A percentile compares a stretch with the other conserved stretches of the same genome.
These are phyloP conservation scores for Drosophila mimetica DNA, from an alignment of 2,888 invertebrate species.

Conservation along the genomic window DNA sequence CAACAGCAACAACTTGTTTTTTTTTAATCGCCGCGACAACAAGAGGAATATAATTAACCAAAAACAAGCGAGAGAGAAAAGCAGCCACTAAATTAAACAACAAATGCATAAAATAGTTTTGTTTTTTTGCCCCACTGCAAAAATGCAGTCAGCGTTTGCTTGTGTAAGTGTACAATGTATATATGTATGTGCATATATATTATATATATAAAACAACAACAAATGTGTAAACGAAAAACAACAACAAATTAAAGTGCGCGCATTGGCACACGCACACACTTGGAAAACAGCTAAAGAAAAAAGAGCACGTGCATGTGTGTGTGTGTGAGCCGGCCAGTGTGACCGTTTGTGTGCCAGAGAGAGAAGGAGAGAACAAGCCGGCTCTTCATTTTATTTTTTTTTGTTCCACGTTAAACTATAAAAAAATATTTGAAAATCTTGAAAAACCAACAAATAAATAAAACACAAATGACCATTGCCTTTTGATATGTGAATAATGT, in stretches of 20 bases:
- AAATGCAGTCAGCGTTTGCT: slow-evolving; percentile 35
- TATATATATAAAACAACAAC: slow-evolving; percentile 42
- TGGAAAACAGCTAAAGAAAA: not conserved
- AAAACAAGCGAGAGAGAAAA: slow-evolving; percentile 6
- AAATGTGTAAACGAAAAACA: slow-evolving; percentile 5
- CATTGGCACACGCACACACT: slow-evolving; percentile 1
- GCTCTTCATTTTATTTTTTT: slow-evolving; percentile 28
- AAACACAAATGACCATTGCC: not conserved
- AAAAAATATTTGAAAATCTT: too few species aligned
- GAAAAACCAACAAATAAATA: not conserved
- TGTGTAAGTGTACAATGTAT: slow-evolving; percentile 36
- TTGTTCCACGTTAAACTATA: not conserved
- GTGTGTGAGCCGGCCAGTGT: slow-evolving; percentile 26
- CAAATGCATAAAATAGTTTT: slow-evolving; percentile 45
- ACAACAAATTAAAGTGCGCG: slow-evolving; percentile 10
- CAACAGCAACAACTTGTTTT: slow-evolving; percentile 10
- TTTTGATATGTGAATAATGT: not conserved
- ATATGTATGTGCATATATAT: too few species aligned
- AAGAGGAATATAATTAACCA: slow-evolving; percentile 28
- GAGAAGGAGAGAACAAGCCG: slow-evolving; percentile 23
- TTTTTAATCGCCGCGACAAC: slow-evolving; percentile 21
- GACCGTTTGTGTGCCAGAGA: slow-evolving; percentile 27
- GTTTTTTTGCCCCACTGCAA: slow-evolving; percentile 29
- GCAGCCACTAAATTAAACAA: slow-evolving; percentile 41
- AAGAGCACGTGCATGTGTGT: not conserved